Evolutionary conservation across 2,888 invertebrate species (phyloP).

Genomic region (Lochmaea crataegi): DNA sequence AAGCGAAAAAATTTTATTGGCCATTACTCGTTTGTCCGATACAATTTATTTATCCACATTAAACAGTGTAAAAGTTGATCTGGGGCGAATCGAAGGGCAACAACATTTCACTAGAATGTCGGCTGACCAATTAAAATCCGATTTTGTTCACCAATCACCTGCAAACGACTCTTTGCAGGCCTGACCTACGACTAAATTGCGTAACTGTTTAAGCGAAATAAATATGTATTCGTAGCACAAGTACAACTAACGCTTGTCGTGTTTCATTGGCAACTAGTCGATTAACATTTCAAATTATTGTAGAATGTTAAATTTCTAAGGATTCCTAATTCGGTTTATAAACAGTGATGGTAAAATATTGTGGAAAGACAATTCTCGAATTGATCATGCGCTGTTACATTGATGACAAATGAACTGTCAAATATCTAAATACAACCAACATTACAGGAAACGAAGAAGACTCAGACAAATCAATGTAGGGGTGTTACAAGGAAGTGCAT

Average conservation of each 20-base stretch:
- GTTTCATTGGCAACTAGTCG: constrained; percentile 11
- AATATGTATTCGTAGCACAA: constrained; percentile 17
- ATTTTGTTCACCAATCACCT: constrained; percentile 49
- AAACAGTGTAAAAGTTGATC: constrained; percentile 44
- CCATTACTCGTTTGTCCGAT: constrained; percentile 38
- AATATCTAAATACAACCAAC: too few relatives aligned
- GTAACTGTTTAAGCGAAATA: constrained; percentile 26
- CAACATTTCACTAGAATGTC: constrained; percentile 52
- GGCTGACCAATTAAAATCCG: constrained; percentile 51
- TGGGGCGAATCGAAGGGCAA: constrained; percentile 53
- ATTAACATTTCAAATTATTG: neutral
- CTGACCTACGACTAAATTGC: constrained; percentile 29
- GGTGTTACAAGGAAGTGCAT: too few relatives aligned
- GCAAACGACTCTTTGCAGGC: constrained; percentile 37
- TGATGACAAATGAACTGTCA: too few relatives aligned
- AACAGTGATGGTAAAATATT: neutral
- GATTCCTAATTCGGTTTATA: neutral
- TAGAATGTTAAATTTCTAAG: neutral
- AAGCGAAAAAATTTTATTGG: constrained; percentile 42
- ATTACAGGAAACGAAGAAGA: too few relatives aligned
- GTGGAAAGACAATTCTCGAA: too few relatives aligned
- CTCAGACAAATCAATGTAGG: too few relatives aligned
- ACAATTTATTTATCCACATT: constrained; percentile 44
- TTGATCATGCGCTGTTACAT: too few relatives aligned
- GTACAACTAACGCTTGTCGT: constrained; percentile 1